Evolutionary conservation across 2,888 invertebrate species (phyloP), one percentile per base, ranked within the genome.

Genomic region (Ennomos fuscantarius): DNA sequence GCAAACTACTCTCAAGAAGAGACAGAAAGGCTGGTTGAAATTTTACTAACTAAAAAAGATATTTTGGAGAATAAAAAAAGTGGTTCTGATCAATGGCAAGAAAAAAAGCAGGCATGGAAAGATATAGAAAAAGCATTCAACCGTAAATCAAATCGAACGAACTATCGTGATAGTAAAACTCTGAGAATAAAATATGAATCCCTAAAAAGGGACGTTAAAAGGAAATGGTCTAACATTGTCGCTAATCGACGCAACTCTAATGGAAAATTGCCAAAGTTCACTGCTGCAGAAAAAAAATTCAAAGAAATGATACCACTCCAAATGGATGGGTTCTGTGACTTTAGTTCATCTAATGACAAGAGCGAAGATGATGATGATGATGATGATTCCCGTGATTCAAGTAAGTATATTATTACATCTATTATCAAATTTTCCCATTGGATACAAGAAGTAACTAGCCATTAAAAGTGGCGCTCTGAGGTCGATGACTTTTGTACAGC

Each of bases 61-160:
- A 50, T 54, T 9, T 13, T 58, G 8, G 58, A 58, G 11, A 45
- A 41, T 35, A 58, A 58, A 24, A 58, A 49, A 24, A 45, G 33
- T 13, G 36, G 48, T 9, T 13, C 52, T 5, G 46, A 57, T 32
- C 52, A 53, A 31, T 58, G 53, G 53, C 40, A 36, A 24, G 53
- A 53, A 49, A 58, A 54, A 40, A 45, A 49, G 11, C 49, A 53
- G 33, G 53, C 48, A 11, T 58, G 58, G 58, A 37, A 49, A 12
- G 58, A 58, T n/a, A 58, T 58, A n/a, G 53, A 36, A 54, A 58
- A 9, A 49, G 58, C 44, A 10, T 58, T 58, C 13, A 58, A 58
- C 37, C 44, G 11, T 41, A 53, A 36, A 10, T 13, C 15, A 6
- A 41, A 40, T 24, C 33, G 9, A 12, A 11, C 8, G 0, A 48